phyloP scores from a whole-genome alignment of 2,888 invertebrate genomes.

The Philaethria dido region DNA sequence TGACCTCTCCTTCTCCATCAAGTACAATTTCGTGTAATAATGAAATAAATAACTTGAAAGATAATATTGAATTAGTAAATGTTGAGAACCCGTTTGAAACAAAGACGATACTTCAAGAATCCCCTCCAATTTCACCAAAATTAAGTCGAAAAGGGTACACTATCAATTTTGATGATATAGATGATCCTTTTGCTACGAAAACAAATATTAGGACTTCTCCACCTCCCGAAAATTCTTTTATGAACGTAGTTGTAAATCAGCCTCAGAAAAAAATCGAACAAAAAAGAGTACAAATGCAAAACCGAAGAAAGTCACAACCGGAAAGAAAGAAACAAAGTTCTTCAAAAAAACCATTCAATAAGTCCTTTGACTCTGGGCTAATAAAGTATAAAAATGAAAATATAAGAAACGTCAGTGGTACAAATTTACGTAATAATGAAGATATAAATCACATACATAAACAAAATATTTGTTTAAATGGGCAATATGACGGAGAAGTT shows the following conservation, averaged over 20 bases:
- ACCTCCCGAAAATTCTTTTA: constrained; percentile 44
- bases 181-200: constrained; percentile 73
- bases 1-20: background rate
- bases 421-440: background rate
- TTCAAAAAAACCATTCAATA: constrained; percentile 42
- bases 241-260: background rate
- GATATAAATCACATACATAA: background rate
- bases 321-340: constrained; percentile 51
- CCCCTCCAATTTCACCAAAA: constrained; percentile 62
- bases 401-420: background rate
- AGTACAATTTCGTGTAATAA: constrained; percentile 3
- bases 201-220: constrained; percentile 67
- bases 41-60: constrained; percentile 15
- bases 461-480: background rate
- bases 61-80: constrained; percentile 20
- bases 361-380: constrained; percentile 39
- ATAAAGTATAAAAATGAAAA: background rate
- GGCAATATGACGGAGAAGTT: background rate
- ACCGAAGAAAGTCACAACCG: constrained; percentile 60
- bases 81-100: constrained; percentile 42
- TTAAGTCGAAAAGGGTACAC: constrained; percentile 69
- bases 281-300: constrained; percentile 42
- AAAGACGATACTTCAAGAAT: constrained; percentile 45
- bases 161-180: constrained; percentile 72
- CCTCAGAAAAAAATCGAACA: constrained; percentile 19